Evolutionary conservation across 2,797 vertebrate genomes (phyloP), one percentile per base, ranked within the genome.

Genomic region (Macropus fuliginosus): DNA sequence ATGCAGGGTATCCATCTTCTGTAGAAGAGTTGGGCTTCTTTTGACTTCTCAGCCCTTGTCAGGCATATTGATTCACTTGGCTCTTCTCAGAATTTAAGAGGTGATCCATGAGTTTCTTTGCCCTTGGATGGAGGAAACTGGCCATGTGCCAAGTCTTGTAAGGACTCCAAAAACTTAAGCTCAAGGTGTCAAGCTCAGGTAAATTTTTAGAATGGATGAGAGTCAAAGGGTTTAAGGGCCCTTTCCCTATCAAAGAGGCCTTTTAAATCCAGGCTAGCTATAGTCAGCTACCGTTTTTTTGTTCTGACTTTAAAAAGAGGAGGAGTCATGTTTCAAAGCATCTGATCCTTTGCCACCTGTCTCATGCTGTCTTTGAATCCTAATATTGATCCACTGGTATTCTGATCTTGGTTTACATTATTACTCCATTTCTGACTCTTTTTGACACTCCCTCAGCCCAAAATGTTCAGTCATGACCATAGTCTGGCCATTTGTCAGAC

Each of bases 1-100:
- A 55, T 28, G 66, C 46, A 90, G 54, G 94, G n/a, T 5, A 90
- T 95, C 95, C 87, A 21, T 93, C 95, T 92, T 96, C 46, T 18
- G 54, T 24, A 87, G 97, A 94, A 93, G 94, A 89, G 14, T 54
- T 92, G 5, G n/a, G 28, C 12, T 55, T 94, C 95, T 87, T 95
- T 89, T 66, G 93, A 96, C 57, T 92, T 54, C 81, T 46, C 57
- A 89, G 59, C 52, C 18, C 91, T 92, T 96, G 54, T 62, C 94
- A 91, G 54, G 50, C 66, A 56, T 52, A 0, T 54, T 59, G 93
- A 95, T 74, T 94, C 31, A 92, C 57, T 89, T 91, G 93, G 40
- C 57, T 95, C 54, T 66, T 94, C 74, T 66, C 66, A 55, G 54
- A 81, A 92, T 54, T 24, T 46, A 87, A 93, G 89, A 52, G 81